Conservation (phyloP, 2,888 invertebrate genomes). For the Gari tellinella region DNA sequence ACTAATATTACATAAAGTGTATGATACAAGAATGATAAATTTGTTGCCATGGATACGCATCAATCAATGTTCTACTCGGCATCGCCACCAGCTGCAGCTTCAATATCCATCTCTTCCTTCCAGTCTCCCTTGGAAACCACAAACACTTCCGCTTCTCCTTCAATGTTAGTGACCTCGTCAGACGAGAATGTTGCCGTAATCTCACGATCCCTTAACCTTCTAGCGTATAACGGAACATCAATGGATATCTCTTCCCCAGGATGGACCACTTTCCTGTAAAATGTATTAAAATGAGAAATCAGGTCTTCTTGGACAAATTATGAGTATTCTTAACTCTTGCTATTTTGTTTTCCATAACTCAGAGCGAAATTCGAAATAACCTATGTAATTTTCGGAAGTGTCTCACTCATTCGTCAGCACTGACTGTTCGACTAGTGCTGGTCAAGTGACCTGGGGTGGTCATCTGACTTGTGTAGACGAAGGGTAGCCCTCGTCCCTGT, state of each 20-base stretch:
- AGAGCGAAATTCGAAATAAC: no score
- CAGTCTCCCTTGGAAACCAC: conserved; percentile 51
- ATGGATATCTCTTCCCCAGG: conserved; percentile 67
- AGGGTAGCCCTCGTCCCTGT: no score
- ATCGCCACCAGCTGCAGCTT: background rate
- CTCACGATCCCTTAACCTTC: conserved; percentile 59
- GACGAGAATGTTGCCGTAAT: conserved; percentile 72
- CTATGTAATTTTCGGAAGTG: no score
- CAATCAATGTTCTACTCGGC: background rate
- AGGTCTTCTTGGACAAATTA: no score
- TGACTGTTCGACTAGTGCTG: no score
- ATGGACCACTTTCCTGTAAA: conserved; percentile 68
- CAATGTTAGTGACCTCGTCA: conserved; percentile 65
- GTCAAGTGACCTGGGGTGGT: no score
- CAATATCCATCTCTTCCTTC: conserved; percentile 20
- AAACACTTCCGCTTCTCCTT: conserved; percentile 55
- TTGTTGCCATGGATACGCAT: background rate
- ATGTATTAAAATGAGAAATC: background rate
- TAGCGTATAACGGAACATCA: conserved; percentile 62
- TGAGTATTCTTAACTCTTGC: no score
- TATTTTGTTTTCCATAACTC: no score
- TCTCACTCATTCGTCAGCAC: no score
- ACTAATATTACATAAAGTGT: no score
- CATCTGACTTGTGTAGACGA: no score
- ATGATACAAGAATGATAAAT: no score